These are phyloP conservation scores for Acrocephalus arundinaceus DNA, from an alignment of 2,113 vertebrate species.

Conservation along the genomic window DNA sequence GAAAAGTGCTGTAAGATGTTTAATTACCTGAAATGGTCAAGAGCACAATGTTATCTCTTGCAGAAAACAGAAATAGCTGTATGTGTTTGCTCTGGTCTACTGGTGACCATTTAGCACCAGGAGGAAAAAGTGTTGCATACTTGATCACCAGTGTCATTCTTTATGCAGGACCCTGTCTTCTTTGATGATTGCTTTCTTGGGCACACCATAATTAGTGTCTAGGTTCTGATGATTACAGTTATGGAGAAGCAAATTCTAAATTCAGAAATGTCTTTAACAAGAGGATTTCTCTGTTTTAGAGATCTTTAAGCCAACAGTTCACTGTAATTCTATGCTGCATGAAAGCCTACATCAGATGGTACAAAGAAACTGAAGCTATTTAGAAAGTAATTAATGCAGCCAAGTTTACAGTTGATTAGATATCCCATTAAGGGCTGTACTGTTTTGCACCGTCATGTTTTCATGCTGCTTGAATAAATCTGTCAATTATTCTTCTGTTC, in stretches of 20 bases:
- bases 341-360: neutral
- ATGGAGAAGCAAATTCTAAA: neutral
- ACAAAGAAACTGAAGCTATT: constrained; percentile 2
- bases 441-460: neutral
- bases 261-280: neutral
- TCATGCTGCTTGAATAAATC: constrained; percentile 19
- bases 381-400: constrained; percentile 24
- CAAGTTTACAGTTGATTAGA: constrained; percentile 22
- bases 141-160: neutral
- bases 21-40: neutral
- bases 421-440: neutral
- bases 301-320: neutral
- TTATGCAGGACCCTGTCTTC: neutral
- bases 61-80: neutral
- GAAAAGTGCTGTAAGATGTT: neutral
- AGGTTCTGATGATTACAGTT: neutral
- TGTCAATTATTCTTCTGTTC: constrained; percentile 25
- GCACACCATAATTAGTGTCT: neutral
- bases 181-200: neutral
- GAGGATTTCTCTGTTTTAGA: neutral
- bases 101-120: neutral
- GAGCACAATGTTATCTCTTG: neutral
- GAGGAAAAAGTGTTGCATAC: neutral
- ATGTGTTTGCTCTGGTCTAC: neutral
- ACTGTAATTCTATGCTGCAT: neutral